Evolutionary conservation across 2,113 vertebrate species (phyloP).

Genomic region (cattle (Bos taurus)): ARS-UCD2.0 NC_037335.1:56890501-56891000

Average conservation of each 20-base stretch:
- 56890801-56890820: neutral
- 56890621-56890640: neutral
- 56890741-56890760: neutral
- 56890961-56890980: neutral
- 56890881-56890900: neutral
- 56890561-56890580: accelerated
- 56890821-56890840: neutral
- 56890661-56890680: neutral
- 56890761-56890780: neutral
- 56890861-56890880: neutral
- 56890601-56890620: neutral
- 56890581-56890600: neutral
- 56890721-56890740: neutral
- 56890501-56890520: neutral
- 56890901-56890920: neutral
- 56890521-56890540: neutral
- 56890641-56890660: neutral
- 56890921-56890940: no score
- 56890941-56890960: neutral
- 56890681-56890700: neutral
- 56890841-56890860: neutral
- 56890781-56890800: neutral
- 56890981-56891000: neutral
- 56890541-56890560: neutral
- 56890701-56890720: neutral